Evolutionary conservation across 2,888 invertebrate species (phyloP), one percentile per base, ranked within the genome.

Genomic region (Blomia tropicalis): DNA sequence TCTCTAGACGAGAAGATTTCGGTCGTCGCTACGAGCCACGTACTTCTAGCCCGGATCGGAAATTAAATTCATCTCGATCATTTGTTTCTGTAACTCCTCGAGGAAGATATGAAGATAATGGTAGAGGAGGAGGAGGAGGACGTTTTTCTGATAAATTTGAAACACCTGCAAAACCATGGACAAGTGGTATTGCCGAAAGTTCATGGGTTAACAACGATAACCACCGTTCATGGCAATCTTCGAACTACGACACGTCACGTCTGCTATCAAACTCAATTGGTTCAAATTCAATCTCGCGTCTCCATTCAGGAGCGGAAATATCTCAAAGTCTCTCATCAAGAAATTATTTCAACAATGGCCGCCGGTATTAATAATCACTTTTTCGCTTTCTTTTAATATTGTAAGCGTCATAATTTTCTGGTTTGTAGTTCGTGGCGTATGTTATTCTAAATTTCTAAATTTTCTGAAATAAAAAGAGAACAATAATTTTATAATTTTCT

Each of bases 81-180:
- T 31, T 31, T 56, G 19, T 11, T 36, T 3, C 56, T 11, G n/a
- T 56, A 29, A 14, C 14, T 4, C 2, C 29, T 36, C 56, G 56
- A 30, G 29, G 22, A 14, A 47, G 19, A 17, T 47, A 47, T 47
- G 47, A 47, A 3, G 22, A 23, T 36, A 29, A 23, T 7, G 17
- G 19, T 4, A 14, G 56, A 22, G 30, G 11, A 30, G 56, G 29
- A 19, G 30, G 56, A 22, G 30, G 11, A 30, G 56, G 29, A 19
- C 56, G 56, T 14, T 56, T 19, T 56, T 56, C 56, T 4, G 56
- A 56, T 36, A 47, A 47, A 27, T 47, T 11, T 27, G 51, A 47
- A 11, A 11, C 51, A 19, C 5, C 5, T n/a, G 27, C 23, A 22
- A 47, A 47, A 27, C n/a, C n/a, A n/a, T 47, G 51, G 51, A 47